These are phyloP conservation scores for Brotula barbata DNA, from an alignment of 2,797 vertebrate genomes.

Conservation along the genomic window DNA sequence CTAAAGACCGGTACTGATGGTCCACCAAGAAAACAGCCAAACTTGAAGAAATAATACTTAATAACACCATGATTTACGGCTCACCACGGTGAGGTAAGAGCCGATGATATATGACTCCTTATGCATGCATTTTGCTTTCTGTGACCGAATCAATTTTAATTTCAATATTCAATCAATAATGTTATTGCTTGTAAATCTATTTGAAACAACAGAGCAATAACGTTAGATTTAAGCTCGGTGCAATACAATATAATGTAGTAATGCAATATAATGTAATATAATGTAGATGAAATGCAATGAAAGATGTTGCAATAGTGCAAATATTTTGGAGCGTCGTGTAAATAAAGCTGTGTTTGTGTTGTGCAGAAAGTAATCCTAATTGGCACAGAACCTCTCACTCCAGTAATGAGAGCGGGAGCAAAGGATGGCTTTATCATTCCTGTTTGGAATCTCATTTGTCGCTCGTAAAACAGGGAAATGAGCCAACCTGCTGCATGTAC, in stretches of 20 bases:
- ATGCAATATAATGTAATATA: not conserved
- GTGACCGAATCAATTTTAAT: no score
- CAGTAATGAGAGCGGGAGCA: not conserved
- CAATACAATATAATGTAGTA: no score
- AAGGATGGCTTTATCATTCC: not conserved
- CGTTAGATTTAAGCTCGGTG: no score
- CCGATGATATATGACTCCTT: not conserved
- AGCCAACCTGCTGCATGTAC: not conserved
- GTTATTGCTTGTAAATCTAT: not conserved
- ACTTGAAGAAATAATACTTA: not conserved
- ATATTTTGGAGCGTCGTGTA: no score
- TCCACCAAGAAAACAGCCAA: not conserved
- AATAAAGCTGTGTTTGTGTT: conserved; percentile 1
- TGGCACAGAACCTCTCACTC: not conserved
- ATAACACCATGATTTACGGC: not conserved
- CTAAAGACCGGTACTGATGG: conserved; percentile 10
- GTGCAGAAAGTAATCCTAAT: not conserved
- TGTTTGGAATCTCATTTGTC: not conserved
- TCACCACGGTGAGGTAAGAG: not conserved
- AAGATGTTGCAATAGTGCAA: not conserved
- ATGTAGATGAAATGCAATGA: not conserved
- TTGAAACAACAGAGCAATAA: no score
- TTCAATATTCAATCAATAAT: not conserved
- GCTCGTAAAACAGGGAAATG: not conserved
- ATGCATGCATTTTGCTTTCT: not conserved